Conservation (phyloP, 2,888 invertebrate species). For the Synergus umbraculus region DNA sequence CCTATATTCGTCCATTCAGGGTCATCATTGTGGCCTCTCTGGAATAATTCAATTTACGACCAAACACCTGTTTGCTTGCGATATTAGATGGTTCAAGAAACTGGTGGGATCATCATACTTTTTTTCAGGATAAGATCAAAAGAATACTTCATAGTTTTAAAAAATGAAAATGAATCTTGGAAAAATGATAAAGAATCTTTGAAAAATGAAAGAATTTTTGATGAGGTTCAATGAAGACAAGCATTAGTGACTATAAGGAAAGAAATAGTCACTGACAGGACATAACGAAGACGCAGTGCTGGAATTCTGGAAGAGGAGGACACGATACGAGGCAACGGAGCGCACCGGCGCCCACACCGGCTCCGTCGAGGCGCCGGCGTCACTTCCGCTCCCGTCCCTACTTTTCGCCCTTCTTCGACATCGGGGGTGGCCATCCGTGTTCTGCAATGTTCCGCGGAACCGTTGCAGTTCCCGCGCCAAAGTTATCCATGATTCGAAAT, state of each 20-base stretch:
- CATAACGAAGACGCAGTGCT: conserved; percentile 76
- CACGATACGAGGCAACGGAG: conserved; percentile 73
- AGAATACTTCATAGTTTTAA: no score
- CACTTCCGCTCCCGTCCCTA: conserved; percentile 72
- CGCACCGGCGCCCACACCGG: conserved; percentile 76
- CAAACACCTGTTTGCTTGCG: conserved; percentile 1
- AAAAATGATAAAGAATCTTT: background rate
- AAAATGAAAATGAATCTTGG: no score
- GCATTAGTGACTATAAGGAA: conserved; percentile 64
- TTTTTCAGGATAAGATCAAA: no score
- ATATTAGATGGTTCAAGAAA: background rate
- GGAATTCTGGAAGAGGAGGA: conserved; percentile 63
- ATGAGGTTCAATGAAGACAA: conserved; percentile 52
- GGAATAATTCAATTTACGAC: background rate
- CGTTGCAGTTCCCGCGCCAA: conserved; percentile 52
- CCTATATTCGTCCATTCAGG: conserved; percentile 1
- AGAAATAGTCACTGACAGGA: conserved; percentile 70
- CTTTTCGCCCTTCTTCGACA: conserved; percentile 52
- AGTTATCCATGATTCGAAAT: conserved; percentile 47
- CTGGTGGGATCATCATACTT: background rate
- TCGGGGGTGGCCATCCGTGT: conserved; percentile 50
- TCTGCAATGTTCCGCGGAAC: conserved; percentile 54
- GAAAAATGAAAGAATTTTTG: background rate
- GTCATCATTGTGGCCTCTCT: background rate
- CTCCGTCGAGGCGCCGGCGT: conserved; percentile 77